Evolutionary conservation across 2,113 vertebrate species (phyloP).

Genomic region (Archocentrus centrarchus): DNA sequence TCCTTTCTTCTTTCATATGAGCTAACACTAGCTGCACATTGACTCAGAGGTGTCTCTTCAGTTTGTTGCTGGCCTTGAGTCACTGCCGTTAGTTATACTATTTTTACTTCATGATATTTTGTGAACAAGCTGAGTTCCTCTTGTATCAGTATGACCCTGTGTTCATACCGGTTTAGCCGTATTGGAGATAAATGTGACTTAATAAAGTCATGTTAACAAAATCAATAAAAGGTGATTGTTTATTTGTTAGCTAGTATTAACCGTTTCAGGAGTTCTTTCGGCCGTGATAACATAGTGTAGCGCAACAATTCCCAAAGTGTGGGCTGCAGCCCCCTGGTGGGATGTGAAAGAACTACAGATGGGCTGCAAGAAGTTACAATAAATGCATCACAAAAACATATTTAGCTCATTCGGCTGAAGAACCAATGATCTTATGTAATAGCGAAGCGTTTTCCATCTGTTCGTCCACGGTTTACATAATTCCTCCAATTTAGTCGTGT

Average conservation of each 20-base stretch:
- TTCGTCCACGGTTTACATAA: neutral
- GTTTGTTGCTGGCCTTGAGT: slow-evolving; percentile 10
- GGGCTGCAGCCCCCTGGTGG: too few species aligned
- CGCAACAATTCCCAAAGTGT: too few species aligned
- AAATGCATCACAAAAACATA: too few species aligned
- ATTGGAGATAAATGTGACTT: neutral
- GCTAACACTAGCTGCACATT: neutral
- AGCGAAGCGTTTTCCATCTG: neutral
- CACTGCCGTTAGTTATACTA: neutral
- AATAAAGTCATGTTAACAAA: neutral
- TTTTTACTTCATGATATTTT: neutral
- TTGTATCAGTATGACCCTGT: neutral
- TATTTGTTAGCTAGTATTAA: neutral
- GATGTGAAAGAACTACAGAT: too few species aligned
- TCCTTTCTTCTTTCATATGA: neutral
- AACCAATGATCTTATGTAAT: fast-evolving
- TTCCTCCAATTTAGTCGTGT: neutral
- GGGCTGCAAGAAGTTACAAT: too few species aligned
- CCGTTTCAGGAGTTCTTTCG: too few species aligned
- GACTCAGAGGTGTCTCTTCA: neutral
- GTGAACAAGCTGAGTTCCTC: neutral
- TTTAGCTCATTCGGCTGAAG: neutral
- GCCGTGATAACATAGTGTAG: too few species aligned
- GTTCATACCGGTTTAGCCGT: neutral
- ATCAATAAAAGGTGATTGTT: neutral